Base-by-base conservation (phyloP, 1,140 invertebrate species). In the Drosophila arawakana region DNA sequence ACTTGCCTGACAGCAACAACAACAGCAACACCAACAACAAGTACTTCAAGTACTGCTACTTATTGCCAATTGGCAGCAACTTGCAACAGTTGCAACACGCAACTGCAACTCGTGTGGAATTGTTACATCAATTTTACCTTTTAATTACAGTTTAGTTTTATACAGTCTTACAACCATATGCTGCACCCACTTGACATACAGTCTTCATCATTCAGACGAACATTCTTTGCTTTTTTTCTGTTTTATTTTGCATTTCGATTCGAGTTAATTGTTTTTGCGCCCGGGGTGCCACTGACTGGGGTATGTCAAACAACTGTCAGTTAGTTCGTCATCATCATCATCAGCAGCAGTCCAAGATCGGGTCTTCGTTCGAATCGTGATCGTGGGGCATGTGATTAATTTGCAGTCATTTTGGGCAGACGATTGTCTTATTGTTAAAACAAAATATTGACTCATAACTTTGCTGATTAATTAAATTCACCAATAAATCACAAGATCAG, bases 281-380 rank as follows among this genome's bases (percentile, higher is more conserved):
- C 78, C 71, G 71, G 65, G 61, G 67, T 74, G 72, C 68, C 67
- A 83, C 83, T 83, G 83, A 86, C 82, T 86, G 82, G 83, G 82
- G 74, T 83, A 89, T 80, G 85, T 89, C 84, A 89, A 89, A 84
- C 84, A 89, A 89, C 84, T 89, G 84, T 89, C 84, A 88, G 84
- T 84, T 81, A 66, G 81, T 86, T 86, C 82, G 77, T 83, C 81
- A 84, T 82, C 80, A 78, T 78, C 76, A 81, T 54, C 74, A 78
- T 57, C 78, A 70, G 54, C 44, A 41, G 11, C 41, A 71, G 47
- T 47, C 3, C 9, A 25, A 72, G 60, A 65, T 37, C 50, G 50
- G 61, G 60, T 81, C 76, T 78, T 30, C 6, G 25, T 5, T 30
- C 50, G 50, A 61, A 57, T 79, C 76, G 81, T 78, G 83, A 82